These are phyloP conservation scores for Eledone cirrhosa DNA, from an alignment of 2,888 invertebrate species.

Conservation along the genomic window DNA sequence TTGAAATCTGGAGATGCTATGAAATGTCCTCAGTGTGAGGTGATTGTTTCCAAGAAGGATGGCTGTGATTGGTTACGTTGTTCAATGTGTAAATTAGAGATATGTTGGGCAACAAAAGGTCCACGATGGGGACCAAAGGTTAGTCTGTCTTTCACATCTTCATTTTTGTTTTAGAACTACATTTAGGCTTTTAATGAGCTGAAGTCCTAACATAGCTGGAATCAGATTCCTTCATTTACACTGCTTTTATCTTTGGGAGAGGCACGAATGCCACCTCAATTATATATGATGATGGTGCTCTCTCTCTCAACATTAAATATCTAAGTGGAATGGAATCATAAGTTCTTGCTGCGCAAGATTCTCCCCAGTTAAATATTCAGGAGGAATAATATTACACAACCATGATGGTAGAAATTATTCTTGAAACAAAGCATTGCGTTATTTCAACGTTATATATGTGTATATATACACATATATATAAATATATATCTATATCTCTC, in stretches of 20 bases:
- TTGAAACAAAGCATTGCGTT: too few relatives aligned
- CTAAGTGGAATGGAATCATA: too few relatives aligned
- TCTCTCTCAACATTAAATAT: neutral
- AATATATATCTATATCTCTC: too few relatives aligned
- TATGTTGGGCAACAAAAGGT: constrained; percentile 91
- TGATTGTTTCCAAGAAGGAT: constrained; percentile 88
- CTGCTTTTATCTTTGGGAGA: neutral
- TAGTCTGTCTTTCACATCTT: constrained; percentile 41
- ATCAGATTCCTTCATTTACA: neutral
- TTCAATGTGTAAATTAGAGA: constrained; percentile 90
- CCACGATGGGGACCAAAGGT: constrained; percentile 75
- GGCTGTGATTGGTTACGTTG: constrained; percentile 94
- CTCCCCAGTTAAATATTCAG: too few relatives aligned
- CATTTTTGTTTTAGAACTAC: neutral
- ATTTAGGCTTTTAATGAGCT: too few relatives aligned
- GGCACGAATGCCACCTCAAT: neutral
- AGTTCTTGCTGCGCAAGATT: too few relatives aligned
- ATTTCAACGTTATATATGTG: too few relatives aligned
- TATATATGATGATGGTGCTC: neutral
- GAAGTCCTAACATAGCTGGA: neutral
- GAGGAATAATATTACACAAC: too few relatives aligned
- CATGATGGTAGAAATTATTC: too few relatives aligned
- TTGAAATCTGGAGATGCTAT: constrained; percentile 85
- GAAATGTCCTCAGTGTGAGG: constrained; percentile 85
- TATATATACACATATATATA: too few relatives aligned